phyloP scores from a whole-genome alignment of 2,888 invertebrate genomes.

The Mystacides longicornis region DNA sequence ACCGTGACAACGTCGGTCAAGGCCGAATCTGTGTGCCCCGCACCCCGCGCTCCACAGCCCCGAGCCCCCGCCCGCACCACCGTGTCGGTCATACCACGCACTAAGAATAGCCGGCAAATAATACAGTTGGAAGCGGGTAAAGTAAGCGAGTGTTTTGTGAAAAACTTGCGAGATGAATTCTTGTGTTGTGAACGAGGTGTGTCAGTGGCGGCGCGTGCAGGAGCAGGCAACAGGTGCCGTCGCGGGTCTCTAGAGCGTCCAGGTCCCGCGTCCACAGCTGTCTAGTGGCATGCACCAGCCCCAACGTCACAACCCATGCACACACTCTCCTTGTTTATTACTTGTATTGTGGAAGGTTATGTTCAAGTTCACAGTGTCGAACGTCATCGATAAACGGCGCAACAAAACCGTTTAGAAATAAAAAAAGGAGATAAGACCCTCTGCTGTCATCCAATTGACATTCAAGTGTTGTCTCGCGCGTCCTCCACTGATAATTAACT shows the following conservation, averaged over 20 bases:
- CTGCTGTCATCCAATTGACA: conserved; percentile 15
- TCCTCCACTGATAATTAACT: conserved; percentile 2
- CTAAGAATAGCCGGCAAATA: neutral
- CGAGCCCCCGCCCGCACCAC: conserved; percentile 35
- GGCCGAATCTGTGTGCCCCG: conserved; percentile 10
- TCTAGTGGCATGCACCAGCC: conserved; percentile 29
- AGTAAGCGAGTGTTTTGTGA: neutral
- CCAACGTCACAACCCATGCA: conserved; percentile 19
- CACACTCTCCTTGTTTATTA: conserved; percentile 23
- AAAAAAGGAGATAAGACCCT: conserved; percentile 11
- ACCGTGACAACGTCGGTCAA: conserved; percentile 20
- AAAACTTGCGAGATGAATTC: neutral
- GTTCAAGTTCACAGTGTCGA: conserved; percentile 17
- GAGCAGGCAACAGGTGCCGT: neutral
- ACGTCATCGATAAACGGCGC: conserved; percentile 15
- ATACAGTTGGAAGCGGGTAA: neutral
- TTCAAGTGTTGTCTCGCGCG: conserved; percentile 7
- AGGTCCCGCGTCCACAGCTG: too few species aligned
- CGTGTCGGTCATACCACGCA: conserved; percentile 11
- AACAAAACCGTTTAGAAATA: conserved; percentile 7
- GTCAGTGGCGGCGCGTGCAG: too few species aligned
- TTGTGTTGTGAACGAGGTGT: too few species aligned
- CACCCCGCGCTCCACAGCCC: conserved; percentile 34
- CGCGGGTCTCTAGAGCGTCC: conserved; percentile 13
- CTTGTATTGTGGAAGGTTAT: conserved; percentile 24